These are phyloP conservation scores for Mycetomoellerius zeteki DNA, from an alignment of 1,140 invertebrate genomes.

Conservation along the genomic window DNA sequence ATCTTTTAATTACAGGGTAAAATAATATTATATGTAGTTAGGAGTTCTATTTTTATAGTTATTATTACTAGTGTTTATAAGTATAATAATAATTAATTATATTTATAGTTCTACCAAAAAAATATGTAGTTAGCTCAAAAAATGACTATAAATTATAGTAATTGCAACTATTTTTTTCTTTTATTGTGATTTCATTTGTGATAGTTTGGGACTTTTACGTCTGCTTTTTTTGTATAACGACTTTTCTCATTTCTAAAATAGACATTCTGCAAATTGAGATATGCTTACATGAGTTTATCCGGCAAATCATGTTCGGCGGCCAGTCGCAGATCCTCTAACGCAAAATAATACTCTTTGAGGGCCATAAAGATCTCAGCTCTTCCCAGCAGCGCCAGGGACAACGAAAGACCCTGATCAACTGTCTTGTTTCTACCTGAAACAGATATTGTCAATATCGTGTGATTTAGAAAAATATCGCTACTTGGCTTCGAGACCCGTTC, in stretches of 20 bases:
- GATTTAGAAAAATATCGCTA: constrained; percentile 22
- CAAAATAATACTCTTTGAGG: constrained; percentile 86
- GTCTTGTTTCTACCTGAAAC: constrained; percentile 84
- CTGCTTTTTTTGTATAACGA: background rate
- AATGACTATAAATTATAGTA: too few relatives aligned
- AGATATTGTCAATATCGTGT: constrained; percentile 2
- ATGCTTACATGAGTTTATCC: constrained; percentile 49
- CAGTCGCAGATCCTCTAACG: constrained; percentile 89
- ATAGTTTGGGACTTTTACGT: background rate
- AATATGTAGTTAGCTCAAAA: too few relatives aligned
- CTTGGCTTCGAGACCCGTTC: background rate
- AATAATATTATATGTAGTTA: too few relatives aligned
- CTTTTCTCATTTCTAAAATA: background rate
- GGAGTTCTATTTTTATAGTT: too few relatives aligned
- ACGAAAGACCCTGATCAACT: constrained; percentile 88
- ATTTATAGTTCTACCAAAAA: too few relatives aligned
- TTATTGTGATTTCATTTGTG: background rate
- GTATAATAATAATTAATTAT: too few relatives aligned
- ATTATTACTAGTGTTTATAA: too few relatives aligned
- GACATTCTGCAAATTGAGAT: background rate
- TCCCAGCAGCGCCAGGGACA: constrained; percentile 88
- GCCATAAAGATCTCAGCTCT: constrained; percentile 88
- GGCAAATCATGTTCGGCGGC: constrained; percentile 87
- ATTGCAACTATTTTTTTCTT: too few relatives aligned
- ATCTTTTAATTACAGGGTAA: too few relatives aligned